These are phyloP conservation scores for Seriola quinqueradiata DNA, from an alignment of 2,113 vertebrate species.

Conservation along the genomic window DNA sequence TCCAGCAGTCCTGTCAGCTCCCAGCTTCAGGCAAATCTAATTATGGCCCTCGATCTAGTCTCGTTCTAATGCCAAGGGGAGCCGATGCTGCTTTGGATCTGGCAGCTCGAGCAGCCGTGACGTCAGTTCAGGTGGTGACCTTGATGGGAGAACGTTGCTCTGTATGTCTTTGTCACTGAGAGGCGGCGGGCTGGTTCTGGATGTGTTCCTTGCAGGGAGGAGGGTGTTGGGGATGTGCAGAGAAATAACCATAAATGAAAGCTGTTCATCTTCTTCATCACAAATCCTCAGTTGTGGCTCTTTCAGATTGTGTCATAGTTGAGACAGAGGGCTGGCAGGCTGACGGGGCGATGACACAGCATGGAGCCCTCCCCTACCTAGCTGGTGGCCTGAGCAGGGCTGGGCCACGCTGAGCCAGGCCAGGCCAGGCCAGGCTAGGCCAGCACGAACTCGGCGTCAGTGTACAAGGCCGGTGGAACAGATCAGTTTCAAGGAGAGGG, in stretches of 20 bases:
- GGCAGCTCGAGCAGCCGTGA: constrained; percentile 52
- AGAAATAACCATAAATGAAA: constrained; percentile 5
- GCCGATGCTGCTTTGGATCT: constrained; percentile 33
- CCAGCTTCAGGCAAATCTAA: constrained; percentile 62
- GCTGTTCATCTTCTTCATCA: constrained; percentile 22
- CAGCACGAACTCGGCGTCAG: background rate
- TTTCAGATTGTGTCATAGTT: constrained; percentile 34
- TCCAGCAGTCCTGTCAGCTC: constrained; percentile 38
- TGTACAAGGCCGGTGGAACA: constrained; percentile 25
- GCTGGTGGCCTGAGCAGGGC: constrained; percentile 1
- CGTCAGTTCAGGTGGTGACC: constrained; percentile 77
- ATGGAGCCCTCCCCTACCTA: constrained; percentile 1
- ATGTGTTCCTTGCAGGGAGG: background rate
- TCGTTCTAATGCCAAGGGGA: constrained; percentile 59
- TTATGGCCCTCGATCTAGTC: constrained; percentile 63
- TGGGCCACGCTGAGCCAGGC: constrained; percentile 18
- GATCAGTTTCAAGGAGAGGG: constrained; percentile 44
- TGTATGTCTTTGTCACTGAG: constrained; percentile 64
- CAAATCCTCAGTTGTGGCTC: constrained; percentile 27
- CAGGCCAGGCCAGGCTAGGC: constrained; percentile 12
- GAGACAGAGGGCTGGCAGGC: constrained; percentile 14
- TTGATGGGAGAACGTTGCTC: constrained; percentile 63
- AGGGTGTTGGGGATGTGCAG: background rate
- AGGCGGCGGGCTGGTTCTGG: background rate
- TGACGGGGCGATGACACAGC: constrained; percentile 56